Evolutionary conservation across 2,113 vertebrate genomes (phyloP).

Genomic region (Connochaetes taurinus): DNA sequence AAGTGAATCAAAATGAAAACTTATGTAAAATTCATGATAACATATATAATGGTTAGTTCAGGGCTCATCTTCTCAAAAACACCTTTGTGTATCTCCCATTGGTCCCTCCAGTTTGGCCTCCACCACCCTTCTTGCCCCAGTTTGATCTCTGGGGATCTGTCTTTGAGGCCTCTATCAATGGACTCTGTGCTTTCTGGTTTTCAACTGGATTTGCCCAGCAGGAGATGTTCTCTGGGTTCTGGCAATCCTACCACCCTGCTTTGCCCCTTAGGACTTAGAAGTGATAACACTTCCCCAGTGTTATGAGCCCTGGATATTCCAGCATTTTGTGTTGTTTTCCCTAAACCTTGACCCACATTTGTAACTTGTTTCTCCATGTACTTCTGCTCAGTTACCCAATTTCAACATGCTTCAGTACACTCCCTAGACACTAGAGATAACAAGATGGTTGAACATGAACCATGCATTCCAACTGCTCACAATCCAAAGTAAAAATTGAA

Average conservation of each 20-base stretch:
- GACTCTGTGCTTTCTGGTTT: neutral
- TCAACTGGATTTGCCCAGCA: neutral
- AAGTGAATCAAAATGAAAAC: neutral
- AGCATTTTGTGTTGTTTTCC: neutral
- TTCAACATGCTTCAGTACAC: neutral
- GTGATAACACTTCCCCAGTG: neutral
- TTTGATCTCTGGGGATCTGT: neutral
- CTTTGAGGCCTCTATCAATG: neutral
- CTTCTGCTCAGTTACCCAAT: neutral
- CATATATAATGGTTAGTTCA: neutral
- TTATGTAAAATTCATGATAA: neutral
- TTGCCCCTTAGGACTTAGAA: neutral
- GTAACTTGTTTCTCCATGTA: neutral
- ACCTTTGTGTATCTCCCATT: neutral
- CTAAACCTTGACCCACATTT: neutral
- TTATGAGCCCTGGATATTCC: neutral
- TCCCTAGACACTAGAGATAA: constrained; percentile 16
- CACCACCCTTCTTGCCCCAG: neutral
- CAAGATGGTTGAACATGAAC: neutral
- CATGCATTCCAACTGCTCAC: neutral
- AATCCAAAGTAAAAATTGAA: neutral
- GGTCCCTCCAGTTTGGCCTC: neutral
- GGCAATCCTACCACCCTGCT: neutral
- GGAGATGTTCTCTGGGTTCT: neutral
- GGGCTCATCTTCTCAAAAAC: neutral